Percentiles rank a stretch among this genome's conserved stretches.
Conservation (phyloP, 2,888 invertebrate genomes). For the Pseudoips prasinana region DNA sequence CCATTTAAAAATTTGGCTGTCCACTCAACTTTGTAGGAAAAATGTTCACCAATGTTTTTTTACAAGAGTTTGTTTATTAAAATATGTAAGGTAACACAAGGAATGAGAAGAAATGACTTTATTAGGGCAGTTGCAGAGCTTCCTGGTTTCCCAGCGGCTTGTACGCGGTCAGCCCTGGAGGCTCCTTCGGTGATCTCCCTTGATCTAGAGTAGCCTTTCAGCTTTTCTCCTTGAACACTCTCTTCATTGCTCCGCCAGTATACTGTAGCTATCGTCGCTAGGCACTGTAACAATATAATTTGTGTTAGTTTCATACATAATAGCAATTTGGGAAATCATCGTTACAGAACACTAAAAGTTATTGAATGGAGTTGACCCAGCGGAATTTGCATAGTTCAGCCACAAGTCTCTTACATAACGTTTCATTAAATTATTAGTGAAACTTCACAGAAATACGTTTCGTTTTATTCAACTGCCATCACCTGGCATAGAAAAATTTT, state of each 20-base stretch:
- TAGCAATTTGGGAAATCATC: not conserved
- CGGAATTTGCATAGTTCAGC: too few relatives aligned
- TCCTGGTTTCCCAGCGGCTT: constrained; percentile 80
- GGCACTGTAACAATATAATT: constrained; percentile 79
- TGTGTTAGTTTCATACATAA: constrained; percentile 6
- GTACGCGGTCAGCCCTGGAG: constrained; percentile 88
- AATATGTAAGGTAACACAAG: constrained; percentile 34
- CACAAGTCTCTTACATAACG: too few relatives aligned
- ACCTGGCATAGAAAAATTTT: too few relatives aligned
- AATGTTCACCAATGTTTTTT: constrained; percentile 17
- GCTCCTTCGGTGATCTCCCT: constrained; percentile 85
- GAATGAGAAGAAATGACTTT: constrained; percentile 31
- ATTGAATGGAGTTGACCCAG: constrained; percentile 10
- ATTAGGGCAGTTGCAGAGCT: constrained; percentile 37
- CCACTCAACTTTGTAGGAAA: constrained; percentile 16
- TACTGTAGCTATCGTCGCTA: constrained; percentile 92
- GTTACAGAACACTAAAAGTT: constrained; percentile 10
- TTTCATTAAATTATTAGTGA: too few relatives aligned
- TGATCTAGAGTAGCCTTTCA: constrained; percentile 89
- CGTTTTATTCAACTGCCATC: too few relatives aligned
- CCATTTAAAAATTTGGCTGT: constrained; percentile 15
- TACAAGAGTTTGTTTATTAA: constrained; percentile 27
- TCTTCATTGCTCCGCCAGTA: constrained; percentile 95
- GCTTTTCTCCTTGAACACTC: constrained; percentile 90
- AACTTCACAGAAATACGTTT: too few relatives aligned